Evolutionary conservation across 2,888 invertebrate genomes (phyloP), one percentile per base, ranked within the genome.

Genomic region (Bombylius major): DNA sequence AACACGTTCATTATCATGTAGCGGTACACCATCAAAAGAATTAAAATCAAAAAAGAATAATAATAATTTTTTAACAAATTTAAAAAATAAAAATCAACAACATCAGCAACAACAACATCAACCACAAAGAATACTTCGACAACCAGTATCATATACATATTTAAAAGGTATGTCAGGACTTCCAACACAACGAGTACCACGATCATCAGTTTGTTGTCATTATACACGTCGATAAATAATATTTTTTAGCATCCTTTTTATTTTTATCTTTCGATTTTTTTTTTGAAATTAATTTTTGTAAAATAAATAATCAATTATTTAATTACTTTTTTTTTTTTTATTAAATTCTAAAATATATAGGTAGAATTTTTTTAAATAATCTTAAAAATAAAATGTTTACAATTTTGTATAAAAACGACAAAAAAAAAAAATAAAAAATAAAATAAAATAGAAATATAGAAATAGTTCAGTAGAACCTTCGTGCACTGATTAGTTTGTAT

Each of bases 61-160:
- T 56, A 48, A 51, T 59, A 14, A 31, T 51, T 4, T 9, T 13
- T 31, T 13, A 36, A 33, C 39, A 46, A 51, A 34, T 36, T 12
- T 13, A 23, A 44, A 44, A 46, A 48, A 11, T 31, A 39, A 47
- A 54, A 56, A 42, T 11, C 5, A 8, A 11, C 5, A 7, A 36
- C 8, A 42, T 1, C 8, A 11, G 5, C 8, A 8, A 11, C 8
- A 42, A 42, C 39, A 42, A 11, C 39, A 71, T 63, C 79, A 82
- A 56, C 87, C 86, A 3, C 86, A 87, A 68, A 80, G 85, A 63
- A 89, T 90, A 60, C 77, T 89, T 9, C 78, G 90, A 46, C 80
- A 86, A 53, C 89, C 89, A 2, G 84, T 88, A 12, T 80, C 84
- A 0, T 89, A 89, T 70, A 87, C 86, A 9, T 90, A 89, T 70